Conservation (phyloP, 2,888 invertebrate genomes). For the Zhuqinia jingwanae region DNA sequence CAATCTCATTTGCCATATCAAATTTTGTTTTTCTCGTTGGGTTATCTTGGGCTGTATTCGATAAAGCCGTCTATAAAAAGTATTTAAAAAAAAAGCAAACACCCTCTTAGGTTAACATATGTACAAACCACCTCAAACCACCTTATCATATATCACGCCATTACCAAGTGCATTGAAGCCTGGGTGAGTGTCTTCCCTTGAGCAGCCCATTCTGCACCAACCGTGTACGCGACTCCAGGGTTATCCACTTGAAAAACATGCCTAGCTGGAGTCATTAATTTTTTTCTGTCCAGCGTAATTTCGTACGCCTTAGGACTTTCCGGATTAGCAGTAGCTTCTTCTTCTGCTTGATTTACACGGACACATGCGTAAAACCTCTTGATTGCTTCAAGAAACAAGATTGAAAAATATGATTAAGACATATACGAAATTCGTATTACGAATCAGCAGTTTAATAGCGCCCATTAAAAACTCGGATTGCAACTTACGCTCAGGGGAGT, state of each 20-base stretch:
- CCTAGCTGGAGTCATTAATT: constrained; percentile 94
- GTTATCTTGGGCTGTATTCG: constrained; percentile 96
- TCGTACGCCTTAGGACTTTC: constrained; percentile 59
- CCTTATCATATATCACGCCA: not conserved
- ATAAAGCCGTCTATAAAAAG: constrained; percentile 90
- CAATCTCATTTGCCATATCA: constrained; percentile 88
- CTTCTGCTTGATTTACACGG: constrained; percentile 51
- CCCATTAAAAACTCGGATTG: no score
- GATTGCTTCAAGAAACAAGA: constrained; percentile 55
- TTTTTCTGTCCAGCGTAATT: constrained; percentile 93
- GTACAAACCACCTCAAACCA: not conserved
- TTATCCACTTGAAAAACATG: constrained; percentile 88
- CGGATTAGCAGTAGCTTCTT: not conserved
- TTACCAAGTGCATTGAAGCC: constrained; percentile 94
- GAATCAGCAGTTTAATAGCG: not conserved
- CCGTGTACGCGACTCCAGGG: constrained; percentile 94
- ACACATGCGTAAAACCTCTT: constrained; percentile 77
- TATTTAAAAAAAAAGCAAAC: no score
- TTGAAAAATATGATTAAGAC: no score
- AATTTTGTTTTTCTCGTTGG: constrained; percentile 89
- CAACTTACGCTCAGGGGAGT: constrained; percentile 62
- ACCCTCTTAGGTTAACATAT: no score
- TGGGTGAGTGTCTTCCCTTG: constrained; percentile 90
- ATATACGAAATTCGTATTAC: not conserved
- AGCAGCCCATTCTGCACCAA: constrained; percentile 96